These are phyloP conservation scores for Vulpes ferrilata DNA, from an alignment of 2,113 vertebrate genomes.

Conservation along the genomic window DNA sequence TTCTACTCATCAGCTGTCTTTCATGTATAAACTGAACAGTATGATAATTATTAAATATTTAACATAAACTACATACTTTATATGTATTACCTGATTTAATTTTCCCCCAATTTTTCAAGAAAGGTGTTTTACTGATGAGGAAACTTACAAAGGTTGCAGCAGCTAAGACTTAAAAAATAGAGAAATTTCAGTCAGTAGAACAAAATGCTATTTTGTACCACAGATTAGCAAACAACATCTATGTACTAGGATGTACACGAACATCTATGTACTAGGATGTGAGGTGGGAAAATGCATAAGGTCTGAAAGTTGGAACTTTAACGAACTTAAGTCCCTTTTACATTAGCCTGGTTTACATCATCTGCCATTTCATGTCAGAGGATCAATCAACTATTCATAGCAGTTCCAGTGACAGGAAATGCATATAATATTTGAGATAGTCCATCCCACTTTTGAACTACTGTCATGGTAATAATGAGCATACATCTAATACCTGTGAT, in stretches of 20 bases:
- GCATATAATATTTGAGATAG: background rate
- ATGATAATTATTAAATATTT: constrained; percentile 31
- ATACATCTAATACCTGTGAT: background rate
- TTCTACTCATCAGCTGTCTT: constrained; percentile 2
- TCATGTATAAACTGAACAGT: background rate
- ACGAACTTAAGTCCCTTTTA: background rate
- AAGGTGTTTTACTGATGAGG: background rate
- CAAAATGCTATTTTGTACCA: constrained; percentile 14
- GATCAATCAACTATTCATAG: background rate
- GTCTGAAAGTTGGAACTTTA: background rate
- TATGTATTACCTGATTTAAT: constrained; percentile 5
- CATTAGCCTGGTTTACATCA: background rate
- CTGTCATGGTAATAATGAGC: background rate
- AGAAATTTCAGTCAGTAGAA: background rate
- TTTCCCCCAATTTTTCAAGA: background rate
- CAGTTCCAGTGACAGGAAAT: background rate
- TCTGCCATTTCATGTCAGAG: background rate
- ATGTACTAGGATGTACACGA: background rate
- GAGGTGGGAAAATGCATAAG: background rate
- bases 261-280: background rate
- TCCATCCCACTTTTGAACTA: background rate
- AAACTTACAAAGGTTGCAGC: background rate
- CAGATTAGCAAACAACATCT: background rate
- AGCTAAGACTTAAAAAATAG: background rate
- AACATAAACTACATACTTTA: background rate